Evolutionary conservation across 2,888 invertebrate genomes (phyloP), one percentile per base, ranked within the genome.

Genomic region (Rhimphoctona megacephalus): DNA sequence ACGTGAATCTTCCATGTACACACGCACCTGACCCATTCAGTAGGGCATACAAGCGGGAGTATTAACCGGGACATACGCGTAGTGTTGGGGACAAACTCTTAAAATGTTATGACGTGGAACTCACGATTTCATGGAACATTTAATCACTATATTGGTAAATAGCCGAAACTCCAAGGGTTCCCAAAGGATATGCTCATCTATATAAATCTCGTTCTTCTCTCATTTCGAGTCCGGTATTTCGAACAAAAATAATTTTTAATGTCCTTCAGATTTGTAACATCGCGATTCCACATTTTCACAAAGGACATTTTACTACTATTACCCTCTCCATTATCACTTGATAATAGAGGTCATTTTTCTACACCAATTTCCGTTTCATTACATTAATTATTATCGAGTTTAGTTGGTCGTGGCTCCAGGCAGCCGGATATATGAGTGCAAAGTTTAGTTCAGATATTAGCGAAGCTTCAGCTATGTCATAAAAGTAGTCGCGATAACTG

Each of bases 91-190:
- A 83, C 88, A 81, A 89, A 93, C 94, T 93, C 93, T 94, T 94
- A 91, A 94, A 94, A 93, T 94, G 92, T 94, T 94, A 94, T 93
- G 94, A 94, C 90, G 93, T 94, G 93, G 93, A 94, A 94, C 93
- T 92, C 89, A 92, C 93, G 93, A 94, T 94, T 94, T 94, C 94
- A 94, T 93, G 93, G 90, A 92, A 93, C 94, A 92, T 94, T 94
- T 93, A 92, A 92, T 93, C 92, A 93, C 91, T 91, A 89, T 93
- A 93, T 93, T 91, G 92, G 92, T 92, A 92, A 93, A 93, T 92
- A 91, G 91, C 90, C 89, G 87, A 88, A 88, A 89, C 89, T 22
- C 66, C 49, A 89, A 90, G 88, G 89, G 88, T 90, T 90, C 89
- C 90, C 91, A 85, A 79, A 43, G 73, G 80, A 33, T 67, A 36